Conservation (phyloP, 2,113 vertebrate genomes). For the Periophthalmus modestus region DNA sequence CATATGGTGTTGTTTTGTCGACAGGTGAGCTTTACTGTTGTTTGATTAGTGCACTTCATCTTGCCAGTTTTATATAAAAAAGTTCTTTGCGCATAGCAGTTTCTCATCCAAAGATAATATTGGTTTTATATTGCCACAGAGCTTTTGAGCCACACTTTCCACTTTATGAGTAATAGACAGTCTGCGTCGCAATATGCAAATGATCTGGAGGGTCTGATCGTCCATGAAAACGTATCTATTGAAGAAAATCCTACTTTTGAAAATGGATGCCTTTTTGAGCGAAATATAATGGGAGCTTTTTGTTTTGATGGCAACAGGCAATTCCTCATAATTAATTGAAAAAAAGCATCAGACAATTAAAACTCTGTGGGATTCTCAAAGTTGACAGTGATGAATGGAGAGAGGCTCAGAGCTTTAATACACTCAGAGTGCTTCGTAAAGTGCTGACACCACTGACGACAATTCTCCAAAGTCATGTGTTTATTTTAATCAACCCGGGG, state of each 20-base stretch:
- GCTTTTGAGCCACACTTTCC: conserved; percentile 23
- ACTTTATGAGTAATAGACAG: conserved; percentile 25
- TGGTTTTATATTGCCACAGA: conserved; percentile 12
- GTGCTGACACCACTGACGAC: conserved; percentile 4
- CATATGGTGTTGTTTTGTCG: not conserved
- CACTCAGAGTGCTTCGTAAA: conserved; percentile 10
- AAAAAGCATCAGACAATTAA: conserved; percentile 37
- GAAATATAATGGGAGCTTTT: conserved; percentile 6
- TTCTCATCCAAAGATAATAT: conserved; percentile 13
- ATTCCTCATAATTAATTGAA: conserved; percentile 43
- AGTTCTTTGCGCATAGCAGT: conserved; percentile 14
- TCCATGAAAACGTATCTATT: conserved; percentile 8
- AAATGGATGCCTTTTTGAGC: conserved; percentile 32
- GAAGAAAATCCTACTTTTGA: conserved; percentile 4
- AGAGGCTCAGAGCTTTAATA: conserved; percentile 16
- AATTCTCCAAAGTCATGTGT: conserved; percentile 7
- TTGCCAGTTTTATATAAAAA: conserved; percentile 17
- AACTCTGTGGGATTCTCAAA: conserved; percentile 25
- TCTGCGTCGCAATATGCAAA: conserved; percentile 43
- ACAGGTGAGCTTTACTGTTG: not conserved
- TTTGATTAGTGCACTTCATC: not conserved
- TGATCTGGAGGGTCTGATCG: conserved; percentile 36
- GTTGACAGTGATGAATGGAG: conserved; percentile 31
- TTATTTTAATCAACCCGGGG: conserved; percentile 4
- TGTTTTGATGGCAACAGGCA: conserved; percentile 44